Base-by-base conservation (phyloP, 2,113 vertebrate genomes). In the Prunella himalayana region DNA sequence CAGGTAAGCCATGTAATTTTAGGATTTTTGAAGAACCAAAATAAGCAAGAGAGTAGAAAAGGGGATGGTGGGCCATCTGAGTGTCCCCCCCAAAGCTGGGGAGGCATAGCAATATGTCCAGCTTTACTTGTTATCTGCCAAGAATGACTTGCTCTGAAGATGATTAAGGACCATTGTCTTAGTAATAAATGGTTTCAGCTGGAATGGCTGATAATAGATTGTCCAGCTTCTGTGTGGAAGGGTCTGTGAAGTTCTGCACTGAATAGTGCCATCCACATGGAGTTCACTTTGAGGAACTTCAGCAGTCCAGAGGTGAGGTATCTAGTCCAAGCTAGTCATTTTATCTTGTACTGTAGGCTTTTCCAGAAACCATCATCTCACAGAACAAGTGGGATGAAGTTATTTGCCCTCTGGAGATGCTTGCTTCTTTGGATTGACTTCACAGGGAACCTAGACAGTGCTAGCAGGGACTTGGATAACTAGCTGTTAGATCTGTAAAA, bases 401-500 rank as follows among this genome's bases (percentile, higher is more conserved):
- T 95, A 96, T 95, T 95, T 97, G 92, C 96, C 96, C 94, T 95
- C 91, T 92, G 94, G 96, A 93, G 72, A 51, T 5, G 14, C 39
- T 66, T 90, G 47, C 88, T 94, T 90, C 89, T 81, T 96, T 97
- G 95, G 96, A 94, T 81, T 94, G 69, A 95, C 95, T 97, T 97
- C 96, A 97, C 86, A 97, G 86, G 83, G 54, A 94, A 37, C 86
- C 72, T 56, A 88, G 82, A 33, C 75, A 70, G 72, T 92, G 68
- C 92, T 94, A 86, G 82, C 82, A 83, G 72, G 64, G 76, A 81
- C 88, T 97, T 95, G 88, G 96, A 76, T 83, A 88, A 42, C 69
- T 81, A 24, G 31, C 51, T 93, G 76, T 93, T 95, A 96, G 88
- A 81, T 93, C 60, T 93, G 80, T 86, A 66, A 73, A 95, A 54